Evolutionary conservation across 1,140 invertebrate genomes (phyloP), one percentile per base, ranked within the genome.

Genomic region (Drosophila equinoxialis): DNA sequence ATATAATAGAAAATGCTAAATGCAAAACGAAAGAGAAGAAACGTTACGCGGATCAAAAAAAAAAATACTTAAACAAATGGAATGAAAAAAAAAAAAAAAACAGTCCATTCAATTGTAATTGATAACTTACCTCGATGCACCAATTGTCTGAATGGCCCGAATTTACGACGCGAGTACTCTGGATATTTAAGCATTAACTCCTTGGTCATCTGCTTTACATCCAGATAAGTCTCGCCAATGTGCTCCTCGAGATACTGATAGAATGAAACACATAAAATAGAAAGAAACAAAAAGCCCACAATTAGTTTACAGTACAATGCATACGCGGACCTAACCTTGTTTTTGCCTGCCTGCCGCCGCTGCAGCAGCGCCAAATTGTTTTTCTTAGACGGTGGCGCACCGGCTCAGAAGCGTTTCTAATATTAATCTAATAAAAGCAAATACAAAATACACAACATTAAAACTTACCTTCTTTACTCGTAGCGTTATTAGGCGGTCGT

Each of bases 201-300:
- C 86, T 95, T 94, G 74, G 95, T 95, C 95, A 96, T 96, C 87
- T 95, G 94, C 77, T 94, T 94, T 35, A 96, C 94, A 93, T 96
- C 95, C 63, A 96, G 94, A 77, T 94, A 96, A 1, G 94, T 94
- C 87, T 95, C 94, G 73, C 95, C 94, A 71, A 95, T 94, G 92
- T 95, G 95, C 78, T 95, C 95, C 68, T 94, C 94, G 48, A 96
- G 93, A 89, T 96, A 96, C 93, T 95, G 3, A 10, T 23, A 7
- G 41, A 73, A 20, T 14, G 0, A 48, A 68, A 61, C 20, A 30
- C 13, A 13, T 37, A 59, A 58, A 20, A 33, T 58, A 10, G 6
- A 23, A 61, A 10, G 4, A 33, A 20, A 23, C n/a, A 20, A 51
- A 51, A 51, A 51, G 11, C 45, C 2, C 45, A 23, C 42, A 55